A percentile compares a stretch with the other conserved stretches of the same genome.
Evolutionary conservation across 1,140 invertebrate genomes (phyloP).

Genomic region (Hylaeus anthracinus): DNA sequence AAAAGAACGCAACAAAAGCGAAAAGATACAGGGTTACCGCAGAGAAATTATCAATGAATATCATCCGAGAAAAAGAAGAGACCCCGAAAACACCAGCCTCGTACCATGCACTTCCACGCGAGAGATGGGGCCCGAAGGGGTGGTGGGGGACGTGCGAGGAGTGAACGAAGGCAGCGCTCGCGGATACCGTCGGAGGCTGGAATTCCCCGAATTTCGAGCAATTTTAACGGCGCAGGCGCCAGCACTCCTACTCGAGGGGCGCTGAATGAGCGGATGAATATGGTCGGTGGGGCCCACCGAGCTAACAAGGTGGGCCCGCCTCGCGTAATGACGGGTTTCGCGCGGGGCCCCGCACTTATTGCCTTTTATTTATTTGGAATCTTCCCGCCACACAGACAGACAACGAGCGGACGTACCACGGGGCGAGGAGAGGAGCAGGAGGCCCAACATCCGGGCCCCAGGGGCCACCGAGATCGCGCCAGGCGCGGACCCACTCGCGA

Average conservation of each 20-base stretch:
- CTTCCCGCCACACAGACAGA: constrained; percentile 68
- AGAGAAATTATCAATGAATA: constrained; percentile 37
- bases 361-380: constrained; percentile 81
- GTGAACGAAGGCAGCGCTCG: constrained; percentile 48
- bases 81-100: not conserved
- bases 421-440: not conserved
- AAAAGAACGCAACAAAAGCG: not conserved
- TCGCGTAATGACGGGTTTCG: constrained; percentile 80
- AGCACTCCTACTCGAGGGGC: constrained; percentile 67
- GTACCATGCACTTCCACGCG: not conserved
- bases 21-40: constrained; percentile 31
- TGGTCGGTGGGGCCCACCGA: constrained; percentile 69
- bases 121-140: not conserved
- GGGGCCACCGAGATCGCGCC: constrained; percentile 54
- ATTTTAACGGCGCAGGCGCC: constrained; percentile 81
- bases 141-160: constrained; percentile 13
- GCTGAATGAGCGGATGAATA: constrained; percentile 75
- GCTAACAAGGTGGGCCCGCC: constrained; percentile 81
- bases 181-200: constrained; percentile 51
- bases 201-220: constrained; percentile 79
- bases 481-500: constrained; percentile 56
- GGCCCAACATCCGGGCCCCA: constrained; percentile 75
- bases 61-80: not conserved
- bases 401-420: constrained; percentile 67
- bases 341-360: constrained; percentile 80